Percentiles rank a stretch among this genome's conserved stretches.
Evolutionary conservation across 2,888 invertebrate species (phyloP).

Genomic region (Heliconius ethilla): DNA sequence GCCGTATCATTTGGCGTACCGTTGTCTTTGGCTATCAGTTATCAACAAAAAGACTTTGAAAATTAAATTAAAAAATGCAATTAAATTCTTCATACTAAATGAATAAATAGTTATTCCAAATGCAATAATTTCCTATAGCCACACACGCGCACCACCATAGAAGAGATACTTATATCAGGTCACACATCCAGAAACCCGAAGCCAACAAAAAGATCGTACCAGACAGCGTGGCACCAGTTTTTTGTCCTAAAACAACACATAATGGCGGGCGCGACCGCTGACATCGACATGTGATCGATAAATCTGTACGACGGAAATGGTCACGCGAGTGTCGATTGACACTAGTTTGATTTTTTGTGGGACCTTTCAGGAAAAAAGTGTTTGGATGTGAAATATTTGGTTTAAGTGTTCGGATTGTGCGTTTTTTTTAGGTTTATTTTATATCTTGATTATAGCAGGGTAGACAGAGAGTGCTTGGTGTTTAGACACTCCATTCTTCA

Average conservation of each 20-base stretch:
- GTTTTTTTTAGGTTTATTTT: neutral
- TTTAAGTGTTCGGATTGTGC: neutral
- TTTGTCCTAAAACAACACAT: conserved; percentile 55
- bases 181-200: conserved; percentile 32
- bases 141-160: neutral
- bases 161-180: neutral
- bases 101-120: neutral
- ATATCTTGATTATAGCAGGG: neutral
- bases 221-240: conserved; percentile 73
- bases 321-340: conserved; percentile 52
- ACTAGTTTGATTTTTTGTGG: conserved; percentile 36
- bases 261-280: conserved; percentile 45
- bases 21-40: too few relatives aligned
- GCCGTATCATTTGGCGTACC: too few relatives aligned
- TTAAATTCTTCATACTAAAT: too few relatives aligned
- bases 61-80: too few relatives aligned
- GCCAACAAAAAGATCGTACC: conserved; percentile 42
- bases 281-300: conserved; percentile 63
- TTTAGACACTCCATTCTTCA: too few relatives aligned
- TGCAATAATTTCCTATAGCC: neutral
- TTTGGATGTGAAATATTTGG: neutral
- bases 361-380: conserved; percentile 31
- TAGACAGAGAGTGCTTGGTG: too few relatives aligned
- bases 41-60: too few relatives aligned
- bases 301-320: conserved; percentile 67